A percentile compares a stretch with the other conserved stretches of the same genome.
These are phyloP conservation scores for Apus apus DNA, from an alignment of 2,113 vertebrate species.

Conservation along the genomic window DNA sequence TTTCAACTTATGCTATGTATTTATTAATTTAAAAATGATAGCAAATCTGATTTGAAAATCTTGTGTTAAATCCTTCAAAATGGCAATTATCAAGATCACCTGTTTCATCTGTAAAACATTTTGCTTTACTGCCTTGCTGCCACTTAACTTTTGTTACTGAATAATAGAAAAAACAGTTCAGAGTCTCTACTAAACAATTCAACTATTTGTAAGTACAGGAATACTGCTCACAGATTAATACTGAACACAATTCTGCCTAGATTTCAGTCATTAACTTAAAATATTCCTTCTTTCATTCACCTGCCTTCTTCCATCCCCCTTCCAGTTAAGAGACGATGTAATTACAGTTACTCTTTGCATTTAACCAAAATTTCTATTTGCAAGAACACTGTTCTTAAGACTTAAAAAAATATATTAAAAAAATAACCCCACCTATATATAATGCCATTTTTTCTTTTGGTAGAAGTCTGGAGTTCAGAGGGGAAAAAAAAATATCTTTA, in stretches of 20 bases:
- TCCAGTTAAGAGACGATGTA: background rate
- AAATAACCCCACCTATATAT: fast-evolving
- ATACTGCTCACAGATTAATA: background rate
- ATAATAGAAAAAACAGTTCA: background rate
- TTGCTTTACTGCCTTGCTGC: background rate
- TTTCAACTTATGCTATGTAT: background rate
- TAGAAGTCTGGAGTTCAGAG: background rate
- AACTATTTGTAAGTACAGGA: background rate
- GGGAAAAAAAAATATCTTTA: background rate
- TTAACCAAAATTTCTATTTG: background rate
- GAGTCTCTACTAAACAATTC: too few relatives aligned
- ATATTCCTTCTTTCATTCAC: background rate
- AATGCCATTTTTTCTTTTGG: background rate
- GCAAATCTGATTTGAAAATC: background rate
- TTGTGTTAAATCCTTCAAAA: background rate
- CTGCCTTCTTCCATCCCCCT: background rate
- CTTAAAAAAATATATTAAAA: too few relatives aligned
- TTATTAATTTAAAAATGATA: background rate
- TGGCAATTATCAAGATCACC: background rate
- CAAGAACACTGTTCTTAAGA: background rate
- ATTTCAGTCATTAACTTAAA: background rate
- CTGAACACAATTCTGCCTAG: background rate
- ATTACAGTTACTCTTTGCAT: background rate
- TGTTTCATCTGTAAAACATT: background rate
- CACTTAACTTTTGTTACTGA: background rate